Evolutionary conservation across 1,140 invertebrate species (phyloP).

Genomic region (Homalodisca vitripennis): DNA sequence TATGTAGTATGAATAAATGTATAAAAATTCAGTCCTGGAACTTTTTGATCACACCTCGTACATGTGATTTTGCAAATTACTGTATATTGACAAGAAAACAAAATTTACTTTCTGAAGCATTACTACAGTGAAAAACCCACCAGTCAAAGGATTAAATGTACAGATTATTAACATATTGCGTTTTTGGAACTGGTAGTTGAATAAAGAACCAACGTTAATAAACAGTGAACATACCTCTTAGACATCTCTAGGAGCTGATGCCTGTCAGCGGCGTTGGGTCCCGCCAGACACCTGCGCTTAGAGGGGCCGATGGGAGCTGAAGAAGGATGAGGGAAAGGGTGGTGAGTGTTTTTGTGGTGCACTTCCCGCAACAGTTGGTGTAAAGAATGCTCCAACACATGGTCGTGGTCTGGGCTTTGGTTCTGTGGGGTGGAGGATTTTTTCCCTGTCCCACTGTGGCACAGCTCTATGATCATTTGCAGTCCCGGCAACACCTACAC

Average conservation of each 20-base stretch:
- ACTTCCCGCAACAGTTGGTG: constrained; percentile 86
- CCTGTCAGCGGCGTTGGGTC: constrained; percentile 83
- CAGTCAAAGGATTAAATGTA: too few species aligned
- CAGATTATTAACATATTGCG: too few species aligned
- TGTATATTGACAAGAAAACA: too few species aligned
- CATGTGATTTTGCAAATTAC: too few species aligned
- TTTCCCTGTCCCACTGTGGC: constrained; percentile 71
- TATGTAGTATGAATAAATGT: too few species aligned
- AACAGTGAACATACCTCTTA: constrained; percentile 55
- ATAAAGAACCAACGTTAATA: neutral
- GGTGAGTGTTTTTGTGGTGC: constrained; percentile 89
- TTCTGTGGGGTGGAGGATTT: constrained; percentile 41
- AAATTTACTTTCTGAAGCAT: too few species aligned
- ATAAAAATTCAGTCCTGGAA: too few species aligned
- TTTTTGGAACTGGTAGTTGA: neutral
- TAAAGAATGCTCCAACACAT: constrained; percentile 93
- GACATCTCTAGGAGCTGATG: constrained; percentile 86
- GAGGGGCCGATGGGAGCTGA: constrained; percentile 88
- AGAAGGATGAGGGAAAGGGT: constrained; percentile 91
- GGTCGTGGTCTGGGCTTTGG: constrained; percentile 82
- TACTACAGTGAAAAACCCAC: too few species aligned
- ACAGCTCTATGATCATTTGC: constrained; percentile 77
- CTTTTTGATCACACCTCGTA: too few species aligned
- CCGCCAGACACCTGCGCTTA: constrained; percentile 85
- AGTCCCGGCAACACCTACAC: constrained; percentile 86